Percentiles rank a stretch among this genome's conserved stretches.
phyloP scores from a whole-genome alignment of 35 echinoderm and acorn worm species.

The Amphiura filiformis region DNA sequence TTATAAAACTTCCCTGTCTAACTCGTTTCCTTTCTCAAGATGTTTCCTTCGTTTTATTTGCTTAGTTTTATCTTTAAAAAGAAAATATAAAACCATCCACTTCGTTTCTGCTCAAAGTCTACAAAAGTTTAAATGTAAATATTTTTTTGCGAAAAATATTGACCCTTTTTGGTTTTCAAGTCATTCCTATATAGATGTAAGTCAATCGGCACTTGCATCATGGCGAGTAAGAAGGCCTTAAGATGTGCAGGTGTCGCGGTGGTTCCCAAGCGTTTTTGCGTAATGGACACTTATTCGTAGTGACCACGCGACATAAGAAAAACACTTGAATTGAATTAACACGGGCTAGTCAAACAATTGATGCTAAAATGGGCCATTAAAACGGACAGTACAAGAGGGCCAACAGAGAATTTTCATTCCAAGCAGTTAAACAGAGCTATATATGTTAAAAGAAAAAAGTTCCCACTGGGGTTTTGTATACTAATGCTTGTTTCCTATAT shows the following conservation, averaged over 20 bases:
- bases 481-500: neutral
- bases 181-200: too few relatives aligned
- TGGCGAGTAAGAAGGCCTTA: neutral
- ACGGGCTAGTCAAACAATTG: neutral
- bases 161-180: too few relatives aligned
- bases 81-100: too few relatives aligned
- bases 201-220: neutral
- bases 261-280: neutral
- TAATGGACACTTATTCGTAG: neutral
- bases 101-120: too few relatives aligned
- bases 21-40: too few relatives aligned
- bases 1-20: too few relatives aligned
- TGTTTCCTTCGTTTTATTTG: too few relatives aligned
- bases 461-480: neutral
- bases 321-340: neutral
- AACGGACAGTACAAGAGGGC: neutral
- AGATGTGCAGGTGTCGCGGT: neutral
- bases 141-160: too few relatives aligned
- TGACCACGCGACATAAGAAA: neutral
- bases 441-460: neutral
- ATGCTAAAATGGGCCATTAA: neutral
- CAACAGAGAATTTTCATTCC: neutral
- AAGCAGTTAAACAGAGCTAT: neutral
- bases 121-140: too few relatives aligned
- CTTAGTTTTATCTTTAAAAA: too few relatives aligned